Evolutionary conservation across 1,140 invertebrate species (phyloP).

Genomic region (Eubasilissa regina): DNA sequence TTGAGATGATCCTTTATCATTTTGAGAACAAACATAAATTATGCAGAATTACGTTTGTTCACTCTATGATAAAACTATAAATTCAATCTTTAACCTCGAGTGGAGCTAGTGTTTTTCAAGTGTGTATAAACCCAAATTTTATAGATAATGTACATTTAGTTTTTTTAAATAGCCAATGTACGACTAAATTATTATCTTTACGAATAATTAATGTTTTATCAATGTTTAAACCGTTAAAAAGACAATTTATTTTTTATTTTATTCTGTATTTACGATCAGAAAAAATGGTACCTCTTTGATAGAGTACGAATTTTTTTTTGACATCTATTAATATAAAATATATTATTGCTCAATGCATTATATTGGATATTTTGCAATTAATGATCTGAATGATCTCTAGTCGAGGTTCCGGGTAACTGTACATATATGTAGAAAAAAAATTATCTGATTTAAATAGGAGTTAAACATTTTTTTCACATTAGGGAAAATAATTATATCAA

Average conservation of each 20-base stretch:
- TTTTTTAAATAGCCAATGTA: conserved; percentile 31
- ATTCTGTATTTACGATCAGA: background rate
- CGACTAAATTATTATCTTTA: conserved; percentile 15
- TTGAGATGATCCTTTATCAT: conserved; percentile 54
- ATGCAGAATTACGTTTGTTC: conserved; percentile 36
- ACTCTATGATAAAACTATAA: conserved; percentile 10
- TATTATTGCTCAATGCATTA: background rate
- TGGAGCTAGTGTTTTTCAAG: conserved; percentile 18
- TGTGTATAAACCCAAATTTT: conserved; percentile 21
- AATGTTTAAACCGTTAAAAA: background rate
- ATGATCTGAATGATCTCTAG: background rate
- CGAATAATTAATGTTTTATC: background rate
- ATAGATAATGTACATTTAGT: conserved; percentile 9
- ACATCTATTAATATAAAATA: background rate
- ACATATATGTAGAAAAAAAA: conserved; percentile 5
- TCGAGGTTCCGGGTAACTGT: background rate
- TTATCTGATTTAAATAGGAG: conserved; percentile 4
- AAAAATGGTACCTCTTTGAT: background rate
- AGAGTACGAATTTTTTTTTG: background rate
- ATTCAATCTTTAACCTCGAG: conserved; percentile 17
- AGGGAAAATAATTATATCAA: background rate
- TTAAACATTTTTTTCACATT: background rate
- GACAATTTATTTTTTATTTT: too few relatives aligned
- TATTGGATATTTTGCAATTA: background rate
- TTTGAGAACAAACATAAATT: conserved; percentile 45